Evolutionary conservation across 2,888 invertebrate species (phyloP), one percentile per base, ranked within the genome.

Genomic region (Habrosyne pyritoides): DNA sequence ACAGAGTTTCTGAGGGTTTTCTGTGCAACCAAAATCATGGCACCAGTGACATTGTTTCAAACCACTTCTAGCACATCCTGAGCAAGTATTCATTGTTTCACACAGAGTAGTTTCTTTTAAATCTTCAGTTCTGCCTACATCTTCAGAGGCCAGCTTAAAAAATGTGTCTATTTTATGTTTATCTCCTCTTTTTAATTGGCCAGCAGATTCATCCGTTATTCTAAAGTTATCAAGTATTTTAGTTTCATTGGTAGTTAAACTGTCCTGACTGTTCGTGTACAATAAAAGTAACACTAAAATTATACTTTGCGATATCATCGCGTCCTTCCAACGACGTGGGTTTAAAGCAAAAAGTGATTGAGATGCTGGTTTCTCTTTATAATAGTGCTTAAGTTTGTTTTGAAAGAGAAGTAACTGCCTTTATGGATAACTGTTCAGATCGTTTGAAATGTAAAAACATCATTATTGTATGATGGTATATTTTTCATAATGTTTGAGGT

Each of bases 41-140:
- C 84, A 84, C 84, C 84, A 86, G 1, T 66, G 67, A 56, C 84
- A 86, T 6, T 64, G 61, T 49, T 63, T 67, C 61, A 66, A 65
- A 2, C 59, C 47, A 33, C 69, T 76, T 51, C 65, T 74, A 0
- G 74, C 59, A 57, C 84, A 86, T 47, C 80, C 77, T 3, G 52
- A 53, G 53, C 83, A 84, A 1, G 69, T 57, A 28, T 28, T 49
- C 49, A 14, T 49, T 18, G 14, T 14, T 14, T 36, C n/a, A 36
- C 36, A 18, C n/a, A 49, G n/a, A 28, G 26, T n/a, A 26, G 14
- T 10, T 28, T 49, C 26, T 10, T 49, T 26, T 18, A 49, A n/a
- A 14, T 18, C 21, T 49, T 49, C 10, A 10, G 26, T 10, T 28
- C 8, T 36, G 36, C 2, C 14, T 14, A 14, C n/a, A 12, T 4